These are phyloP conservation scores for Cetoscarus ocellatus DNA, from an alignment of 2,797 vertebrate genomes.

Conservation along the genomic window DNA sequence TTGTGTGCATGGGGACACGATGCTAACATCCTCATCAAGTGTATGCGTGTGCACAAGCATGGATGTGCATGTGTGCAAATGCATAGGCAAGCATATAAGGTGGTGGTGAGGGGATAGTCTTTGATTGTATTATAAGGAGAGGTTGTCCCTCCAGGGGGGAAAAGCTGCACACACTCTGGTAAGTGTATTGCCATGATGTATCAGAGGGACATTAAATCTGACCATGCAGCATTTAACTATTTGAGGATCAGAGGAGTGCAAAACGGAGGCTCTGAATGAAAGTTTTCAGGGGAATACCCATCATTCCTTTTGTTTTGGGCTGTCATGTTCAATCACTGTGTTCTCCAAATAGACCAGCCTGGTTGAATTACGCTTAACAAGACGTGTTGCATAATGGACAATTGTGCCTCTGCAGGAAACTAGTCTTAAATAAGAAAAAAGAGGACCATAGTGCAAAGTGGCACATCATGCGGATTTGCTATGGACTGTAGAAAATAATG, in stretches of 20 bases:
- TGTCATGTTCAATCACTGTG: constrained; percentile 24
- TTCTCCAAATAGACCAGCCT: constrained; percentile 13
- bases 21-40: constrained; percentile 69
- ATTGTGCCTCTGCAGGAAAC: constrained; percentile 23
- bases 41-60: constrained; percentile 13
- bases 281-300: constrained; percentile 48
- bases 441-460: neutral
- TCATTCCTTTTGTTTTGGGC: neutral
- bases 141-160: constrained; percentile 49
- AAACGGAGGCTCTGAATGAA: constrained; percentile 42
- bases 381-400: constrained; percentile 28
- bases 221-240: constrained; percentile 82
- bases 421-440: constrained; percentile 8
- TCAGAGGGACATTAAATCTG: constrained; percentile 75
- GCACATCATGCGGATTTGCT: neutral
- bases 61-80: constrained; percentile 42
- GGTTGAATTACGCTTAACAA: constrained; percentile 35
- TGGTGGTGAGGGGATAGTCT: constrained; percentile 28
- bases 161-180: constrained; percentile 66
- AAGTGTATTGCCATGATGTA: constrained; percentile 73
- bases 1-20: constrained; percentile 73
- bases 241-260: constrained; percentile 58
- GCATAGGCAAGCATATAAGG: constrained; percentile 40
- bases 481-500: no score
- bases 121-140: constrained; percentile 63